phyloP scores from a whole-genome alignment of 2,888 invertebrate species.

The Ligdia adustata region DNA sequence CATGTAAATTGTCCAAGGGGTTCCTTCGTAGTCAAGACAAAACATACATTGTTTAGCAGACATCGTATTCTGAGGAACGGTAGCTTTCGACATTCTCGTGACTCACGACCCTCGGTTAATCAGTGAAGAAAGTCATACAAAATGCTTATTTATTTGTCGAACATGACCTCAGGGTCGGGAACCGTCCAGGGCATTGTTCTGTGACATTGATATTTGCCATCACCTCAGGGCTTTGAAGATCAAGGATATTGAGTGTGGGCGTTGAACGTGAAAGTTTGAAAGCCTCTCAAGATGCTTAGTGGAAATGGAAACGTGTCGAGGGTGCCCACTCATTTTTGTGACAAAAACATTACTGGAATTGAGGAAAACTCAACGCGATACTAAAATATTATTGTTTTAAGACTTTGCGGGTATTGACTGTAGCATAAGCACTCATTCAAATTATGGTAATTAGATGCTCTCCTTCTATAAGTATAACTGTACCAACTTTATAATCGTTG shows the following conservation, averaged over 20 bases:
- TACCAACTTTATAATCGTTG: too few relatives aligned
- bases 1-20: slow-evolving; percentile 38
- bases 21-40: slow-evolving; percentile 38
- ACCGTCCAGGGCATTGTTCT: slow-evolving; percentile 48
- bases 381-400: not conserved
- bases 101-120: slow-evolving; percentile 75
- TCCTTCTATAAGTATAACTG: too few relatives aligned
- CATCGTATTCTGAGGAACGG: slow-evolving; percentile 54
- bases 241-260: slow-evolving; percentile 33
- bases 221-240: slow-evolving; percentile 35
- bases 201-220: slow-evolving; percentile 52
- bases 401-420: not conserved
- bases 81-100: slow-evolving; percentile 76
- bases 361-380: not conserved
- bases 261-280: slow-evolving; percentile 29
- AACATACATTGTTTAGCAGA: slow-evolving; percentile 48
- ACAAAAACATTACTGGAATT: slow-evolving; percentile 4
- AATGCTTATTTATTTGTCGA: slow-evolving; percentile 75
- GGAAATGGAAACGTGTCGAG: slow-evolving; percentile 16
- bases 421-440: too few relatives aligned
- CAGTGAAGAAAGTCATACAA: slow-evolving; percentile 72
- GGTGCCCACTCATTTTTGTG: slow-evolving; percentile 10
- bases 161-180: slow-evolving; percentile 57
- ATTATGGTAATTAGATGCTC: too few relatives aligned
- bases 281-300: slow-evolving; percentile 13